Conservation (phyloP, 2,888 invertebrate genomes). For the Eupithecia subfuscata region DNA sequence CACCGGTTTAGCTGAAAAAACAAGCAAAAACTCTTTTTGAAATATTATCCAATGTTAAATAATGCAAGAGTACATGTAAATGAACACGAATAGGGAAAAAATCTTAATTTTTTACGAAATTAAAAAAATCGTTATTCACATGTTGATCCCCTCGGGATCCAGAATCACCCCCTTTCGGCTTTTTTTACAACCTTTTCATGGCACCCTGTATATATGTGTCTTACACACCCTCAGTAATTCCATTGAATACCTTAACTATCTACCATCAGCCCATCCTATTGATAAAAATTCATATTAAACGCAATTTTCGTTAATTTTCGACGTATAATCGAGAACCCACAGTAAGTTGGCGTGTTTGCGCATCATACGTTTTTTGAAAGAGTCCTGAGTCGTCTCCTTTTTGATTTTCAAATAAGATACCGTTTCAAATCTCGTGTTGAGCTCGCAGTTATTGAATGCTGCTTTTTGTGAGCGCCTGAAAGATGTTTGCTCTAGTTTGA, state of each 20-base stretch:
- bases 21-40: too few species aligned
- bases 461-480: conserved; percentile 45
- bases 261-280: neutral
- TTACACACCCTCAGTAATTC: neutral
- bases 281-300: neutral
- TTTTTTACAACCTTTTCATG: too few species aligned
- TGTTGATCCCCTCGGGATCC: too few species aligned
- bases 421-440: conserved; percentile 63
- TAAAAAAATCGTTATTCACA: too few species aligned
- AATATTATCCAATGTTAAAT: too few species aligned
- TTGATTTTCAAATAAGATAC: conserved; percentile 75
- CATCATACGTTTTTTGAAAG: conserved; percentile 62
- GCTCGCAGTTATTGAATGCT: conserved; percentile 54
- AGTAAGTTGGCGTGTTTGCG: conserved; percentile 53
- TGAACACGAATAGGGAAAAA: too few species aligned
- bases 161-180: too few species aligned
- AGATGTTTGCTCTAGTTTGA: conserved; percentile 29
- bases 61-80: too few species aligned
- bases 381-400: conserved; percentile 55
- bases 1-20: too few species aligned
- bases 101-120: too few species aligned
- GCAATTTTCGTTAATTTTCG: neutral
- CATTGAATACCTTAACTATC: neutral
- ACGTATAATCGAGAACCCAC: conserved; percentile 40
- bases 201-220: neutral